Percentiles rank a stretch among this genome's conserved stretches.
These are phyloP conservation scores for Teleogryllus occipitalis DNA, from an alignment of 1,140 invertebrate genomes.

Conservation along the genomic window DNA sequence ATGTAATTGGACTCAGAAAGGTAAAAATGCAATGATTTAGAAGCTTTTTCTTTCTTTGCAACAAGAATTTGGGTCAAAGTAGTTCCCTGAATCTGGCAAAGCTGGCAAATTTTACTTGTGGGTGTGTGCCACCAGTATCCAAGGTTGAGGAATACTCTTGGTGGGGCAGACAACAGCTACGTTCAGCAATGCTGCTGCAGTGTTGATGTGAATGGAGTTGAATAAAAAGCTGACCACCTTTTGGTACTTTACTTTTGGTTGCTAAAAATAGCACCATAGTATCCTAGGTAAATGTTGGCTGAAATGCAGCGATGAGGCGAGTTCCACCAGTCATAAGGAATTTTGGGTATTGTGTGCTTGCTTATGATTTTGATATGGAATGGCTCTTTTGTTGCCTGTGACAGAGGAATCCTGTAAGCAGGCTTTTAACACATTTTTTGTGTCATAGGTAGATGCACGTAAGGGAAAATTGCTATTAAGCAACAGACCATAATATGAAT, in stretches of 20 bases:
- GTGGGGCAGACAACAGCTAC: background rate
- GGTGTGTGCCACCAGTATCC: background rate
- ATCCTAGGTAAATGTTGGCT: background rate
- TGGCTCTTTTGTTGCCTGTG: background rate
- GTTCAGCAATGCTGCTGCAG: background rate
- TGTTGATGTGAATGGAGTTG: background rate
- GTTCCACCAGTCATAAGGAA: background rate
- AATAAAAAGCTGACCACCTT: background rate
- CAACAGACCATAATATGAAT: background rate
- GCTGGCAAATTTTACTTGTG: background rate
- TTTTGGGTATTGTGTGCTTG: background rate
- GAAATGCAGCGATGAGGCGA: background rate
- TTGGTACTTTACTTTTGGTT: background rate
- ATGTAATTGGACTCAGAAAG: too few relatives aligned
- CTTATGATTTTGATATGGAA: background rate
- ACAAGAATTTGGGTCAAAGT: too few relatives aligned
- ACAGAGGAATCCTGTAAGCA: background rate
- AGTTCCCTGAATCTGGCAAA: background rate
- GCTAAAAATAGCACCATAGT: background rate
- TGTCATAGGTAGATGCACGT: background rate
- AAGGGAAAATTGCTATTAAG: background rate
- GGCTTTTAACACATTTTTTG: slow-evolving; percentile 5
- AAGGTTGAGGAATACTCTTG: background rate
- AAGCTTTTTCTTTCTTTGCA: too few relatives aligned
- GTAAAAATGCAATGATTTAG: too few relatives aligned